Conservation (phyloP, 2,797 vertebrate species). For the Acrocephalus scirpaceus region DNA sequence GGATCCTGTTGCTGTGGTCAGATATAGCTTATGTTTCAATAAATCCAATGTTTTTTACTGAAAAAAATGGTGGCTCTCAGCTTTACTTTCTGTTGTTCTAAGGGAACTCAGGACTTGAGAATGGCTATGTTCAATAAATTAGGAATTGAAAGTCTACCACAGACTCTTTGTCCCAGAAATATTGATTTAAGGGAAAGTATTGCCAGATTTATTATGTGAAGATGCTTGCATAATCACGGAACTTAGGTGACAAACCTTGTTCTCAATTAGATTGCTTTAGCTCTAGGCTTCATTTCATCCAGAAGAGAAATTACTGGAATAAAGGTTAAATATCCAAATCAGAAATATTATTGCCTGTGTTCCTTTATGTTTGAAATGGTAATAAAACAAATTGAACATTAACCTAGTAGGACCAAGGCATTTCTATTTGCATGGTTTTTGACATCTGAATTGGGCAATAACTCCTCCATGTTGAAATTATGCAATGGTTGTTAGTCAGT, state of each 20-base stretch:
- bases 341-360: constrained; percentile 41
- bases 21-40: not conserved
- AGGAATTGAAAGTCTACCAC: not conserved
- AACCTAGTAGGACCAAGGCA: constrained; percentile 27
- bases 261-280: constrained; percentile 13
- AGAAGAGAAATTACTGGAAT: constrained; percentile 36
- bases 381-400: constrained; percentile 62
- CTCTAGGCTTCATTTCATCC: constrained; percentile 13
- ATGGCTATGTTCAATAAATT: not conserved
- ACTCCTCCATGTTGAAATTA: constrained; percentile 59
- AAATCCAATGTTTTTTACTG: not conserved
- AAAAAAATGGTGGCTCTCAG: not conserved
- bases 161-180: not conserved
- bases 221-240: not conserved
- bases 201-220: not conserved
- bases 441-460: constrained; percentile 46
- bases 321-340: constrained; percentile 57
- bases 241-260: not conserved
- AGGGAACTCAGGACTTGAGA: not conserved
- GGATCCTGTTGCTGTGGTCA: not conserved
- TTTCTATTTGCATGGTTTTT: constrained; percentile 32
- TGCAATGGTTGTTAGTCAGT: constrained; percentile 41
- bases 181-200: not conserved
- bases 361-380: constrained; percentile 36
- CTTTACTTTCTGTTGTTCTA: not conserved